These are phyloP conservation scores for human (Homo sapiens) DNA, from an alignment of 2,113 vertebrate species.

Conservation along the genomic window DNA sequence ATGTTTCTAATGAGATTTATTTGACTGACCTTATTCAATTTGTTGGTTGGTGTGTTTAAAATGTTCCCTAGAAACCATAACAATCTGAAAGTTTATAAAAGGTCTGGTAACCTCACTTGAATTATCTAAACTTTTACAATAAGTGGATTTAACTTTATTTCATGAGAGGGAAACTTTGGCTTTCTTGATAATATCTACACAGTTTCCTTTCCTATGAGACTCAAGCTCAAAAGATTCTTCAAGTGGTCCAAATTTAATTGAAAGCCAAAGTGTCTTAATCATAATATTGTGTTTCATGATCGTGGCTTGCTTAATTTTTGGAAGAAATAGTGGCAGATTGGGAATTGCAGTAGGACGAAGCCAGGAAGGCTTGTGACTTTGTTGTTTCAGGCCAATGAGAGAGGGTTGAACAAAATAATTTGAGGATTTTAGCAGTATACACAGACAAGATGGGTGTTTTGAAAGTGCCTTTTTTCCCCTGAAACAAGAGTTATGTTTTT, in stretches of 20 bases:
- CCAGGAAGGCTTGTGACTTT: constrained; percentile 56
- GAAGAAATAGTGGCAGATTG: constrained; percentile 63
- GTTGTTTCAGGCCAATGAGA: constrained; percentile 61
- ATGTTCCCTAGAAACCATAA: constrained; percentile 56
- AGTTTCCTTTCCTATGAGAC: constrained; percentile 66
- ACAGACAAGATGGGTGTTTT: constrained; percentile 7
- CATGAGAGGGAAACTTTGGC: constrained; percentile 45
- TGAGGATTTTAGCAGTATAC: constrained; percentile 51
- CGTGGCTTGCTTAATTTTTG: constrained; percentile 65
- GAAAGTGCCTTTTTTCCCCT: background rate
- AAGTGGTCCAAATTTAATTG: constrained; percentile 58
- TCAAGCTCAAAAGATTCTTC: constrained; percentile 25
- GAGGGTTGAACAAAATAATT: constrained; percentile 18
- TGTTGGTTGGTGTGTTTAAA: constrained; percentile 51
- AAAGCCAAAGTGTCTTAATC: constrained; percentile 70
- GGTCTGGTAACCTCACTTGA: constrained; percentile 51
- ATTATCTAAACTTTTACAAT: constrained; percentile 50
- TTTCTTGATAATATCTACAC: constrained; percentile 48
- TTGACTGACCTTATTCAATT: constrained; percentile 47
- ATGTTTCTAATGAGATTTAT: constrained; percentile 53
- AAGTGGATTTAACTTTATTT: constrained; percentile 49
- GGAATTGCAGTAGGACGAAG: constrained; percentile 61
- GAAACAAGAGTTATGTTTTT: constrained; percentile 3
- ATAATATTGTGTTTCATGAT: constrained; percentile 68
- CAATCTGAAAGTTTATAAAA: constrained; percentile 59